A percentile compares a stretch with the other conserved stretches of the same genome.
phyloP scores from a whole-genome alignment of 2,113 vertebrate genomes.

The Serilophus lunatus region DNA sequence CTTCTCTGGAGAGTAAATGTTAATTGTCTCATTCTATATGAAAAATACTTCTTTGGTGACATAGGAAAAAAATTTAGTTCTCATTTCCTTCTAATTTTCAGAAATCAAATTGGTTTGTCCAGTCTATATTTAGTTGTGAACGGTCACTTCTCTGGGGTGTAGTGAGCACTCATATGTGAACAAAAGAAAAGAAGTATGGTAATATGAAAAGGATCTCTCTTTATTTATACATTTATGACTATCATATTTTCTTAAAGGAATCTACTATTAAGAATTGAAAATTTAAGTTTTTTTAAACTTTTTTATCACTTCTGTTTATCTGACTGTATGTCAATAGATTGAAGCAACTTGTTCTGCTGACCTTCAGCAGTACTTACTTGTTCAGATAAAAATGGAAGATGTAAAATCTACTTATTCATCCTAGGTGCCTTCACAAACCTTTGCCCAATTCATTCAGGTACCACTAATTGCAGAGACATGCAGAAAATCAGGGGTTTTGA shows the following conservation, averaged over 20 bases:
- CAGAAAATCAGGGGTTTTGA: background rate
- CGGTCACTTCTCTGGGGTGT: background rate
- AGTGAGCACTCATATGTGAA: background rate
- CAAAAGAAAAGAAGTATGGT: background rate
- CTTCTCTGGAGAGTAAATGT: background rate
- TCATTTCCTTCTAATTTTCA: background rate
- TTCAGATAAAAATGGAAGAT: background rate
- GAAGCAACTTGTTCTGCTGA: background rate
- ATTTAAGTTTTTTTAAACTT: background rate
- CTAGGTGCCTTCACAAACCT: background rate
- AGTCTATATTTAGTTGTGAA: background rate
- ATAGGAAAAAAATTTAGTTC: background rate
- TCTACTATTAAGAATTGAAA: background rate
- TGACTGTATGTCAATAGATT: background rate
- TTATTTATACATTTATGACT: background rate
- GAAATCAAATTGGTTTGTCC: background rate
- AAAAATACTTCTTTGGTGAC: background rate
- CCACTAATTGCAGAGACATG: background rate
- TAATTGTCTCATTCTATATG: background rate
- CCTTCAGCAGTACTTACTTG: background rate
- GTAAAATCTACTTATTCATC: background rate
- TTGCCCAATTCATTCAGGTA: background rate
- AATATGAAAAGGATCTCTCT: background rate
- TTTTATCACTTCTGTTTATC: background rate
- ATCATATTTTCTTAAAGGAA: background rate